Conservation (phyloP, 2,888 invertebrate species). For the Bhutanitis thaidina region DNA sequence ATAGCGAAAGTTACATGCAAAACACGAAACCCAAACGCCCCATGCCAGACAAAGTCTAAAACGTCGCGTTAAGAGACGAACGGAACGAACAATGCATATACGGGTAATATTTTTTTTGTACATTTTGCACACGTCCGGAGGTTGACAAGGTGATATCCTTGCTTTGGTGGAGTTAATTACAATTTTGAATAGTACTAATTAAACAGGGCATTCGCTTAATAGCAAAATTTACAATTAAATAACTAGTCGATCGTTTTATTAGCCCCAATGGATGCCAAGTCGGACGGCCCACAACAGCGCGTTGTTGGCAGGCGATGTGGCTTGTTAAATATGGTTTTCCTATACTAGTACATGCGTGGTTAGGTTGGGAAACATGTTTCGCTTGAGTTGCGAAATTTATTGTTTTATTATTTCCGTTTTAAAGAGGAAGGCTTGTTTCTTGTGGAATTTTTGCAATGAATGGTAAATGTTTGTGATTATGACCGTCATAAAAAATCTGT, state of each 20-base stretch:
- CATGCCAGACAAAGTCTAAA: neutral
- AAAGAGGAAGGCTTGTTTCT: neutral
- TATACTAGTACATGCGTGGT: conserved; percentile 13
- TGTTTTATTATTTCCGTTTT: conserved; percentile 17
- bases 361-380: conserved; percentile 12
- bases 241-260: conserved; percentile 3
- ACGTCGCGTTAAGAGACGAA: neutral
- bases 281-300: conserved; percentile 7
- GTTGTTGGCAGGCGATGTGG: conserved; percentile 13
- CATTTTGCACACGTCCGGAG: too few species aligned
- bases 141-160: too few species aligned
- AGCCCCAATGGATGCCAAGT: conserved; percentile 17
- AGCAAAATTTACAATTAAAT: neutral
- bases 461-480: neutral
- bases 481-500: neutral
- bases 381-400: conserved; percentile 15
- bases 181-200: too few species aligned
- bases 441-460: neutral
- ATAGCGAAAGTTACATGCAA: neutral
- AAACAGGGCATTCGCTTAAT: too few species aligned
- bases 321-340: conserved; percentile 21
- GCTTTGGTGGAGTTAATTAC: too few species aligned
- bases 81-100: conserved; percentile 5
- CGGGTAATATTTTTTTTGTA: too few species aligned
- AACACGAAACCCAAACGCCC: neutral